A percentile compares a stretch with the other conserved stretches of the same genome.
These are phyloP conservation scores for Lasioglossum lativentre DNA, from an alignment of 2,888 invertebrate species.

Conservation along the genomic window DNA sequence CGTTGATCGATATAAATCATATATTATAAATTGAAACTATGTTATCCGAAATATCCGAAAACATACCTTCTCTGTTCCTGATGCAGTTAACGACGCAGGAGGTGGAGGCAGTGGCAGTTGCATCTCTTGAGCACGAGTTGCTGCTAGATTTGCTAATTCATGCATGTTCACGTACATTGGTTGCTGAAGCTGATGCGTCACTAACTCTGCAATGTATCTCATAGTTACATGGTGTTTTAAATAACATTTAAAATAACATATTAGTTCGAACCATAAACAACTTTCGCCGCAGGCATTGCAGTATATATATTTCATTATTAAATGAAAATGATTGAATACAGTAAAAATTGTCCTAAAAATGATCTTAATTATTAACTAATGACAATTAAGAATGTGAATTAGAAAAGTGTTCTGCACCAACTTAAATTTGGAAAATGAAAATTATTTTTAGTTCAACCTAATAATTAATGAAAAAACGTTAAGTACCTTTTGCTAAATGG, in stretches of 20 bases:
- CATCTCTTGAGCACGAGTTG: constrained; percentile 89
- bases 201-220: constrained; percentile 74
- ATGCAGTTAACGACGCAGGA: constrained; percentile 71
- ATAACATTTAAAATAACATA: constrained; percentile 12
- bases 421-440: background rate
- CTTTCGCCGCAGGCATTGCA: background rate
- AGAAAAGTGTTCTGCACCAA: background rate
- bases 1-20: constrained; percentile 13
- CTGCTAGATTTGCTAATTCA: constrained; percentile 93
- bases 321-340: background rate
- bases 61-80: constrained; percentile 66
- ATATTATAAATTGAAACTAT: constrained; percentile 2
- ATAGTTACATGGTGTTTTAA: constrained; percentile 17
- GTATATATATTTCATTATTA: no score
- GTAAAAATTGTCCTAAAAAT: background rate
- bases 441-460: background rate
- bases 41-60: background rate
- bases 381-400: background rate
- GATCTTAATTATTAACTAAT: background rate
- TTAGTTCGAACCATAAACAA: background rate
- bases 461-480: background rate
- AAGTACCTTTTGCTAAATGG: constrained; percentile 89
- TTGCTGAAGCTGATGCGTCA: constrained; percentile 81
- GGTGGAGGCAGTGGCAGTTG: constrained; percentile 86
- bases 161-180: constrained; percentile 97